Percentiles rank a stretch among this genome's conserved stretches.
These are phyloP conservation scores for Phallusia fumigata DNA, from an alignment of 23 tunicate genomes.

Conservation along the genomic window DNA sequence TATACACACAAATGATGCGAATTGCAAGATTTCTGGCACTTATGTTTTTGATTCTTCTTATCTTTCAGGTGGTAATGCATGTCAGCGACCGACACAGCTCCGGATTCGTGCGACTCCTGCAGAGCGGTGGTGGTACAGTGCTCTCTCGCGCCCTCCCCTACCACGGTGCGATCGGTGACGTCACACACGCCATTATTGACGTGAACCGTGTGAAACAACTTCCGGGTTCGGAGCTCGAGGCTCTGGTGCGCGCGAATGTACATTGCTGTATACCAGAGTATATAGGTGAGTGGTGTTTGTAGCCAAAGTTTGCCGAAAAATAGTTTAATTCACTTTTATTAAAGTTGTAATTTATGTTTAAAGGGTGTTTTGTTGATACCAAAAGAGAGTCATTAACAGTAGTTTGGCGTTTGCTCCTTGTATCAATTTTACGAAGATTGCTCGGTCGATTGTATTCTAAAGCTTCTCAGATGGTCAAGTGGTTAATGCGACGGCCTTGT, in stretches of 20 bases:
- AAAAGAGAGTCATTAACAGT: too few species aligned
- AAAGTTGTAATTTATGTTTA: neutral
- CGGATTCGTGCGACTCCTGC: slow-evolving; percentile 61
- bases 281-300: slow-evolving; percentile 22
- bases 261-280: slow-evolving; percentile 62
- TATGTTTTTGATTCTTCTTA: neutral
- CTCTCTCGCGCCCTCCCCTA: slow-evolving; percentile 44
- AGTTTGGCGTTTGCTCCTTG: too few species aligned
- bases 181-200: slow-evolving; percentile 75
- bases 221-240: slow-evolving; percentile 6
- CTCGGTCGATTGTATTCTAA: too few species aligned
- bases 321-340: too few species aligned
- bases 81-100: slow-evolving; percentile 56
- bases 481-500: too few species aligned
- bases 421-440: too few species aligned
- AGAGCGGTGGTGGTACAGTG: slow-evolving; percentile 62
- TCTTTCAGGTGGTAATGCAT: slow-evolving; percentile 38
- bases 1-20: too few species aligned
- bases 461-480: too few species aligned
- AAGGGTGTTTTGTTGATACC: too few species aligned
- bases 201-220: slow-evolving; percentile 41
- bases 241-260: slow-evolving; percentile 31
- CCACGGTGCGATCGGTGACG: slow-evolving; percentile 24
- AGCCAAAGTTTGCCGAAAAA: neutral
- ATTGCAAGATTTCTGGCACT: too few species aligned